phyloP scores from a whole-genome alignment of 2,888 invertebrate species.

The Blera fallax region DNA sequence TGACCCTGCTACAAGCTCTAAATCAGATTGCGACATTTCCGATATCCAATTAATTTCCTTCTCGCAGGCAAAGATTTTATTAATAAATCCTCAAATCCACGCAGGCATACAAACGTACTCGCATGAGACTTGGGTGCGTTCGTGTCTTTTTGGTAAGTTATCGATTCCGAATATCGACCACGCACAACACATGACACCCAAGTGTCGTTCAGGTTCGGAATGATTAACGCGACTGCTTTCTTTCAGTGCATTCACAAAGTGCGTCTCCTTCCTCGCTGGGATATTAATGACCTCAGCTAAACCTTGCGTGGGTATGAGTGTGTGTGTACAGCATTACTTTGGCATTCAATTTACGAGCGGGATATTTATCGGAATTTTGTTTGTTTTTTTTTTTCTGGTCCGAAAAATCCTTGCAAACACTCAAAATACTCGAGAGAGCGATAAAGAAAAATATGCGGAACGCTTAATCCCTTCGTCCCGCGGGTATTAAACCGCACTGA shows the following conservation, averaged over 20 bases:
- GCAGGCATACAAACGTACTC: not conserved
- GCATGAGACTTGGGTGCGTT: not conserved
- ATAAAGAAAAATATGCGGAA: slow-evolving; percentile 48
- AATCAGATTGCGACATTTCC: slow-evolving; percentile 65
- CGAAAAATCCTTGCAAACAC: slow-evolving; percentile 53
- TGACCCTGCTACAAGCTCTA: slow-evolving; percentile 48
- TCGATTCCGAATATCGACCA: slow-evolving; percentile 63
- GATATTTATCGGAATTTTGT: slow-evolving; percentile 48
- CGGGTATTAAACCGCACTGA: slow-evolving; percentile 49
- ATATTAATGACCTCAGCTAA: slow-evolving; percentile 60
- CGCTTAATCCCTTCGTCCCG: slow-evolving; percentile 51
- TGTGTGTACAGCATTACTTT: slow-evolving; percentile 30
- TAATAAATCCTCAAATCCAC: slow-evolving; percentile 53
- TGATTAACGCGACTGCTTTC: slow-evolving; percentile 60
- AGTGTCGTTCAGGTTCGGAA: slow-evolving; percentile 37
- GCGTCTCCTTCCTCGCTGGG: slow-evolving; percentile 13
- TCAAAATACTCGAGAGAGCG: slow-evolving; percentile 19
- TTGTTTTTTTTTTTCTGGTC: not conserved
- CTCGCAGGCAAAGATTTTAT: slow-evolving; percentile 39
- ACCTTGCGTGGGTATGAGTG: slow-evolving; percentile 49
- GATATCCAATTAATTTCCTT: slow-evolving; percentile 56
- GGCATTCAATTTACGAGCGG: slow-evolving; percentile 48
- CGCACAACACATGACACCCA: slow-evolving; percentile 55
- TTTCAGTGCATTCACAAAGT: slow-evolving; percentile 34
- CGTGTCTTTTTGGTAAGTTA: slow-evolving; percentile 29